A percentile compares a stretch with the other conserved stretches of the same genome.
Evolutionary conservation across 1,140 invertebrate genomes (phyloP).

Genomic region (Polypedilum vanderplanki): DNA sequence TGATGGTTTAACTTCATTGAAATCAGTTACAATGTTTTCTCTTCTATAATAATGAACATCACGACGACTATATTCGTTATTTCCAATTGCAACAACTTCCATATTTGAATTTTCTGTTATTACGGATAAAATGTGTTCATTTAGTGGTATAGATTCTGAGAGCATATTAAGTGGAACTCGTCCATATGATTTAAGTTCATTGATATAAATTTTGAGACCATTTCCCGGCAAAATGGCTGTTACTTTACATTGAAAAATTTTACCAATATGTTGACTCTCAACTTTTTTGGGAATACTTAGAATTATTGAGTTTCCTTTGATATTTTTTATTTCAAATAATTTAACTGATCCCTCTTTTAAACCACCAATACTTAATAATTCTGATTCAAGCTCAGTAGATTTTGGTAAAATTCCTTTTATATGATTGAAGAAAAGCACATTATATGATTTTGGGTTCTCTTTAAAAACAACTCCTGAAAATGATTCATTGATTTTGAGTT

Average conservation of each 20-base stretch:
- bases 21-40: not conserved
- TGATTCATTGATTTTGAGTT: not conserved
- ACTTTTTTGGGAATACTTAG: not conserved
- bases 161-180: not conserved
- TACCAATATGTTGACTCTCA: not conserved
- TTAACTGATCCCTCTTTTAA: slow-evolving; percentile 7
- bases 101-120: not conserved
- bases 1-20: not conserved
- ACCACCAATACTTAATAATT: not conserved
- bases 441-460: not conserved
- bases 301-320: not conserved
- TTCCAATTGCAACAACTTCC: not conserved
- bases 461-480: slow-evolving; percentile 5
- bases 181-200: slow-evolving; percentile 16
- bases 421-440: not conserved
- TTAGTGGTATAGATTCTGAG: not conserved
- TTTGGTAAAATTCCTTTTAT: not conserved
- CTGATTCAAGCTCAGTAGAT: not conserved
- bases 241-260: not conserved
- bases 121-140: not conserved
- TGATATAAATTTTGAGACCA: not conserved
- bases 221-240: not conserved
- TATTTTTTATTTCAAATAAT: not conserved
- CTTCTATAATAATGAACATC: not conserved
- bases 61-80: not conserved